Base-by-base conservation (phyloP, 2,888 invertebrate genomes). In the Pristionchus fissidentatus region DNA sequence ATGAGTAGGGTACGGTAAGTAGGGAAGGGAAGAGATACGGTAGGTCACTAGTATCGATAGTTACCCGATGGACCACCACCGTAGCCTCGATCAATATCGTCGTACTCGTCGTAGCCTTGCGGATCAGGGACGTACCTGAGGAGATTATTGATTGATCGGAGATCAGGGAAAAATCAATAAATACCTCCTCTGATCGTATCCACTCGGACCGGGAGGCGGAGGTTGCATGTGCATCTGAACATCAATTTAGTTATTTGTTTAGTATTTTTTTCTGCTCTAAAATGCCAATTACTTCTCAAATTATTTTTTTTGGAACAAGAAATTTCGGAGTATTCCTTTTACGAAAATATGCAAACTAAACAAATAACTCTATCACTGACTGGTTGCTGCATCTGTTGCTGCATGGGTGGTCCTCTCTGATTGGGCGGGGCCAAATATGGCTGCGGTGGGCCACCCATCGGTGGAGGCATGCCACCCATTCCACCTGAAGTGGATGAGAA, bases 91-190 rank as follows among this genome's bases (percentile, higher is more conserved):
- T 81, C 32, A 29, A 32, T 10, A 38, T 90, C 90, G 82, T 90
- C 90, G 85, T 90, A 90, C 46, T 89, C 90, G 84, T 90, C 90
- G 83, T 87, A 90, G 60, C 89, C 90, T 82, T 90, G 89, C 26
- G 86, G 83, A 84, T 87, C 87, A 41, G 82, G 60, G 26, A 38
- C 49, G 49, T 75, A 75, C 32, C 75, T 75, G 70, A 70, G 19
- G 49, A 70, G 41, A 70, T 70, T 60, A 70, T 70, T 32, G 41
- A 70, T 70, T 41, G 22, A 41, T 26, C n/a, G 35, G 70, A 70
- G 70, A 70, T 35, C 38, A 32, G 29, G 60, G 60, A 32, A 60
- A 60, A 41, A 22, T 38, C 15, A 35, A 22, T 32, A 38, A n/a
- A 22, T 38, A 70, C 29, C 49, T 49, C 75, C 75, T 77, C 32